These are phyloP conservation scores for Speoplatyrhinus poulsoni DNA, from an alignment of 2,113 vertebrate genomes.

Conservation along the genomic window DNA sequence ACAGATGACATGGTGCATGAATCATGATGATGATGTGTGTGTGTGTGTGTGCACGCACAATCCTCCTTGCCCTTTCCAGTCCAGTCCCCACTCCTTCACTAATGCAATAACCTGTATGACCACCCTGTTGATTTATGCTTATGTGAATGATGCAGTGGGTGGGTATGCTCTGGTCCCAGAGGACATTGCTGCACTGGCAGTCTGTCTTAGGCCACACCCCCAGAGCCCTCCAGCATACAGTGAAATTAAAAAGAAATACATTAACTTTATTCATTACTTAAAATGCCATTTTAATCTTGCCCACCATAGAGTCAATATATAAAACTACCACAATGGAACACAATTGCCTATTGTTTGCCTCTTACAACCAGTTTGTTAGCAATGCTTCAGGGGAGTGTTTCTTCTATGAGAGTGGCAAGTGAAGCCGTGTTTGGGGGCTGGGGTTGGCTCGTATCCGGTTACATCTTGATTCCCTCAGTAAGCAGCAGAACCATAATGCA, in stretches of 20 bases:
- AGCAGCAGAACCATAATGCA: slow-evolving; percentile 41
- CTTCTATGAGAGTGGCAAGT: slow-evolving; percentile 16
- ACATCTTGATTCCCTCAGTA: slow-evolving; percentile 61
- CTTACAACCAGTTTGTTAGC: neutral
- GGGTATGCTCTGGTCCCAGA: slow-evolving; percentile 9
- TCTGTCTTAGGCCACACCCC: slow-evolving; percentile 36
- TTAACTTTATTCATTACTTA: no score
- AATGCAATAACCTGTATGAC: slow-evolving; percentile 7
- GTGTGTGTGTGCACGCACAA: neutral
- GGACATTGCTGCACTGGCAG: slow-evolving; percentile 34
- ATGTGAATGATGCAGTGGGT: neutral
- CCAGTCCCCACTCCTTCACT: neutral
- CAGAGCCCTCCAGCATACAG: slow-evolving; percentile 7
- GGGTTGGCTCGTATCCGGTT: slow-evolving; percentile 58
- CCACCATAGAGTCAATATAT: no score
- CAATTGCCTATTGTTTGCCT: neutral
- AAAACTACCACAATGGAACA: neutral
- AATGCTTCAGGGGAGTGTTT: slow-evolving; percentile 6
- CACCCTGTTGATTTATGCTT: slow-evolving; percentile 38
- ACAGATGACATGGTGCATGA: neutral
- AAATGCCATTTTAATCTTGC: no score
- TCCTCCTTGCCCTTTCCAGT: neutral
- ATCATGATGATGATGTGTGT: slow-evolving; percentile 7
- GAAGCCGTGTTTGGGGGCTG: slow-evolving; percentile 26
- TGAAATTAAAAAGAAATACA: neutral